Conservation (phyloP, 2,888 invertebrate genomes). For the Petrophora chlorosata region DNA sequence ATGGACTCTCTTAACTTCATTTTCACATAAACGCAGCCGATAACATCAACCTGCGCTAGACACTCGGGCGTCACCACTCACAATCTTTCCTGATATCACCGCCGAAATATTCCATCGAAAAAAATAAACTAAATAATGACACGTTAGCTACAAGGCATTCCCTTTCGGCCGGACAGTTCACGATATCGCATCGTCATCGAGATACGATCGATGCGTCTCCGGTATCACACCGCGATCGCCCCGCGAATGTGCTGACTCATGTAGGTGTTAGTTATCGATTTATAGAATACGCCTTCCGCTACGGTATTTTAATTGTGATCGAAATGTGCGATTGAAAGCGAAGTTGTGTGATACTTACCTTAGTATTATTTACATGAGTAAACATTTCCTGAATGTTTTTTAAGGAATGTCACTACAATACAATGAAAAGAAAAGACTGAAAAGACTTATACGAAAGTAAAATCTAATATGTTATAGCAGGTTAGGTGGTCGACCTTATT, state of each 20-base stretch:
- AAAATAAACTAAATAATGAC: conserved; percentile 65
- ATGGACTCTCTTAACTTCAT: neutral
- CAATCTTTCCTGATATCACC: conserved; percentile 45
- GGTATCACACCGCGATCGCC: conserved; percentile 80
- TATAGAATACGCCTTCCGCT: conserved; percentile 60
- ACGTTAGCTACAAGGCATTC: conserved; percentile 63
- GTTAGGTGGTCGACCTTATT: no score
- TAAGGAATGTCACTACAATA: neutral
- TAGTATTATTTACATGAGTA: no score
- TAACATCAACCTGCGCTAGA: conserved; percentile 9
- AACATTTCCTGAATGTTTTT: no score
- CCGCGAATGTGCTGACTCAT: conserved; percentile 78
- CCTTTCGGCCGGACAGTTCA: conserved; percentile 72
- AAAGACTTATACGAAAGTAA: no score
- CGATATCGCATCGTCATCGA: conserved; percentile 74
- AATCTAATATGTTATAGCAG: no score
- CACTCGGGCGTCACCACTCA: conserved; percentile 36
- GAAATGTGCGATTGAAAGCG: neutral
- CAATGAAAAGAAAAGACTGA: no score
- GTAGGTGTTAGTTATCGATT: conserved; percentile 70
- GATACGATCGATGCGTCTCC: conserved; percentile 77
- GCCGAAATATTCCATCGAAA: conserved; percentile 47
- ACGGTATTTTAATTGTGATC: conserved; percentile 56
- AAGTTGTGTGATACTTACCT: conserved; percentile 29
- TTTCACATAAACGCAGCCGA: neutral